A percentile compares a stretch with the other conserved stretches of the same genome.
Conservation (phyloP, 2,113 vertebrate species). For the Pachyramphus minor region DNA sequence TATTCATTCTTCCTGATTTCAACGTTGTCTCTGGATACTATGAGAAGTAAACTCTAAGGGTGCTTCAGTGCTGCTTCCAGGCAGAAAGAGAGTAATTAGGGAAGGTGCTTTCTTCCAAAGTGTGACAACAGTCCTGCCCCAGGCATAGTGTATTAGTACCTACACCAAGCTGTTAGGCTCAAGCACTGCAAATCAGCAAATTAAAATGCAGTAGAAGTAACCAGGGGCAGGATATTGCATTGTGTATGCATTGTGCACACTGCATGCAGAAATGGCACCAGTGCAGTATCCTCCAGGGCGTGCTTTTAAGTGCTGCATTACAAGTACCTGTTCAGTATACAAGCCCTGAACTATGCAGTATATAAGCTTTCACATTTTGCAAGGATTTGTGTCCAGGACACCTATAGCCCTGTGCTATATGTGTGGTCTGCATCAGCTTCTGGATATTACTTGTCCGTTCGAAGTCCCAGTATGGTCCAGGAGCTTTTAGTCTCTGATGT, state of each 20-base stretch:
- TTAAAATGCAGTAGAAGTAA: not conserved
- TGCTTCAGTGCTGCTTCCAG: not conserved
- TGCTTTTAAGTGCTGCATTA: not conserved
- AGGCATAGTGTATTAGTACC: not conserved
- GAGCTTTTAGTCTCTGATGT: not conserved
- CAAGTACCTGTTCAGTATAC: not conserved
- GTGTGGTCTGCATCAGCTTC: not conserved
- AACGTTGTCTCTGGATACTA: not conserved
- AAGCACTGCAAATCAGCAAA: not conserved
- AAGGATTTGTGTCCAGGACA: not conserved
- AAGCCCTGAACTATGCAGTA: not conserved
- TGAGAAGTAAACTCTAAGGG: not conserved
- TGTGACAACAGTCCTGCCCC: not conserved
- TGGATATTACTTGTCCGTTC: not conserved
- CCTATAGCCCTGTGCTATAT: not conserved
- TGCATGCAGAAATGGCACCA: not conserved
- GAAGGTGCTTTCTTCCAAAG: not conserved
- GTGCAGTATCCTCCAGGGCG: fast-evolving
- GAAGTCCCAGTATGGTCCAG: not conserved
- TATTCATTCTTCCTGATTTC: not conserved
- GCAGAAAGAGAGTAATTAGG: slow-evolving; percentile 33
- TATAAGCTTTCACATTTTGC: not conserved
- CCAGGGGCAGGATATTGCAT: not conserved
- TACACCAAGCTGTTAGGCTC: not conserved
- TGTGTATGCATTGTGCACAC: too few species aligned